Evolutionary conservation across 2,797 vertebrate genomes (phyloP), one percentile per base, ranked within the genome.

Genomic region (Micrastur ruficollis): DNA sequence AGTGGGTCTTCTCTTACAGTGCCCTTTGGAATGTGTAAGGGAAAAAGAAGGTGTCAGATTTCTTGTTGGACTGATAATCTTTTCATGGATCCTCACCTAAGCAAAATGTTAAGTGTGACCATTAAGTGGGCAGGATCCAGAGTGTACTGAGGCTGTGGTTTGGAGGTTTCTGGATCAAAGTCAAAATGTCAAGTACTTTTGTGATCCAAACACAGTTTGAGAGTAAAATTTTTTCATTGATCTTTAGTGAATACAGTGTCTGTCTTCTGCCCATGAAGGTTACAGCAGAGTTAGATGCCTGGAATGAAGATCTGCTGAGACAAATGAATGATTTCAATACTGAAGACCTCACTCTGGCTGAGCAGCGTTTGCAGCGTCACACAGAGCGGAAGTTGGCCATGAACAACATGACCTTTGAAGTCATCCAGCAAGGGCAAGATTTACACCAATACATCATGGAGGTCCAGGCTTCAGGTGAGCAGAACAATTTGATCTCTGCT

Each of bases 401-500:
- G 99, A 99, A 99, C 98, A 99, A 99, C 97, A 99, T 99, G 99
- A 99, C 99, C 47, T 99, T 99, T 22, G 99, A 99, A 95, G 99
- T 99, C 84, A 99, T 99, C 97, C 99, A 99, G 93, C 99, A 99
- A 96, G 99, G 99, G 11, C 99, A 99, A 67, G 99, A 99, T 95
- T 98, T 99, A 85, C 99, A 99, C 94, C 99, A 99, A 59, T 99
- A 99, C 97, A 99, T 99, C 97, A 99, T 99, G 99, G 99, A 99
- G 96, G 99, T 99, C 56, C 99, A 99, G 95, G 99, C 99, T 50
- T 99, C 99, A 98, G 99, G 99, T 99, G 94, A 88, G 96, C 13
- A 20, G 14, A 50, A 47, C 17, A 49, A 29, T 47, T 31, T 47
- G 40, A 46, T 74, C 23, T 47, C 44, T 75, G 1, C 63, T 81